Evolutionary conservation across 2,797 vertebrate genomes (phyloP).

Genomic region (Apodemus agrarius): DNA sequence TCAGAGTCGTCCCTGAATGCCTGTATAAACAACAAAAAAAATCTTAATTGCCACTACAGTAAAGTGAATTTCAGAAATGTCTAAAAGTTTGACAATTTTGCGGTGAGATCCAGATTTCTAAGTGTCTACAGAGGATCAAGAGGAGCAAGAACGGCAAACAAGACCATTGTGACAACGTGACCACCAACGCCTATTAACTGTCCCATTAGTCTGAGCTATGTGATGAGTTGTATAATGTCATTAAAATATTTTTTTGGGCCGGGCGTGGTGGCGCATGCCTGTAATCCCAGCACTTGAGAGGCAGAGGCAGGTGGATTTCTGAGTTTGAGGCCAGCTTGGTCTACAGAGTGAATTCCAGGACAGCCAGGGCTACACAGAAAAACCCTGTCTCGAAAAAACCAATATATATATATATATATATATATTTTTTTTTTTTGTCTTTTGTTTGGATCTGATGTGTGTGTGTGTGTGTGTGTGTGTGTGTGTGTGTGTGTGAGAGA

Average conservation of each 20-base stretch:
- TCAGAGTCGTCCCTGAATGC: conserved; percentile 25
- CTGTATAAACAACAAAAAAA: conserved; percentile 44
- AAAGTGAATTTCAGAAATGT: conserved; percentile 45
- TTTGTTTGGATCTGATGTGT: not conserved
- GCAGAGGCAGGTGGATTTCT: too few relatives aligned
- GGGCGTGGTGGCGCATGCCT: too few relatives aligned
- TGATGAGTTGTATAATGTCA: not conserved
- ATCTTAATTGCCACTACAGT: conserved; percentile 10
- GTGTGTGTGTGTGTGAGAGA: not conserved
- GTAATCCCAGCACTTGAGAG: too few relatives aligned
- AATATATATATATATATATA: too few relatives aligned
- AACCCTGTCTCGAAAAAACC: too few relatives aligned
- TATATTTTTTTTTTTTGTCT: too few relatives aligned
- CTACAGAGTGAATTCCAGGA: too few relatives aligned
- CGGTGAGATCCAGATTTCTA: conserved; percentile 1
- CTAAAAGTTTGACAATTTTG: conserved; percentile 24
- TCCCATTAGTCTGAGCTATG: not conserved
- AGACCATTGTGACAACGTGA: not conserved
- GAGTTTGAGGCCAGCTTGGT: too few relatives aligned
- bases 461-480: not conserved
- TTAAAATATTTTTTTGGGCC: not conserved
- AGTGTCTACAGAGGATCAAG: conserved; percentile 23
- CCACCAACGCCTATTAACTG: not conserved
- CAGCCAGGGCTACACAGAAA: too few relatives aligned
- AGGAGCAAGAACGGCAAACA: conserved; percentile 38